Base-by-base conservation (phyloP, 1,140 invertebrate species). In the Hestina assimilis region DNA sequence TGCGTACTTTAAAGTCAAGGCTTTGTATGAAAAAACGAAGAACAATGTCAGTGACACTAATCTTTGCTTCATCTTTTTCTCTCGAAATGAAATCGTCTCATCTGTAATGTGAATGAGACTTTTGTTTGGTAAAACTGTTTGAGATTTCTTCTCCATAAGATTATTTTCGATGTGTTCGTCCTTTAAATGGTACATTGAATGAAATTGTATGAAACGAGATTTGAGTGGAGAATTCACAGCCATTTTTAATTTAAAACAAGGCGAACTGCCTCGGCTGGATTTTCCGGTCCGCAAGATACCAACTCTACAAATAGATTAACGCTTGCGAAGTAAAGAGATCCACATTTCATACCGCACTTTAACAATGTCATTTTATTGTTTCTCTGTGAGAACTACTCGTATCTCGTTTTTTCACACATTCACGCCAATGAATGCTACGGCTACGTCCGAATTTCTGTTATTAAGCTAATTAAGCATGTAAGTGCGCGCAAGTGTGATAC, bases 251-350 rank as follows among this genome's bases (percentile, higher is more conserved):
- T 76, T 76, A 65, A 72, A 56, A 58, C 48, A 48, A 57, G 45
- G 42, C 38, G 50, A 50, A 60, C 57, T 52, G 48, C 45, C 47
- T 41, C 54, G 54, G 47, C 66, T 57, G 65, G 68, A 74, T 74
- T 68, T 64, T 47, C 63, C 55, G 45, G 69, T 47, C 63, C 54
- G 45, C 54, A 57, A 72, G 75, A 73, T 78, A 75, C 69, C 73
- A 71, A 67, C 33, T 55, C 63, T 79, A 69, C 74, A 78, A 74
- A 79, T 72, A 79, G 71, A 75, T 63, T 61, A 73, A 62, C 59
- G 33, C 57, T 59, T 60, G 14, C 42, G 40, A 66, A 58, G 66
- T 75, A 69, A 70, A 69, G 62, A 68, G 66, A 59, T 69, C 64
- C 58, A 67, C 62, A 70, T 67, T 76, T 77, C 62, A 68, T 61